Percentiles rank a stretch among this genome's conserved stretches.
Conservation (phyloP, 2,888 invertebrate genomes). For the Glyphotaelius pellucidus region DNA sequence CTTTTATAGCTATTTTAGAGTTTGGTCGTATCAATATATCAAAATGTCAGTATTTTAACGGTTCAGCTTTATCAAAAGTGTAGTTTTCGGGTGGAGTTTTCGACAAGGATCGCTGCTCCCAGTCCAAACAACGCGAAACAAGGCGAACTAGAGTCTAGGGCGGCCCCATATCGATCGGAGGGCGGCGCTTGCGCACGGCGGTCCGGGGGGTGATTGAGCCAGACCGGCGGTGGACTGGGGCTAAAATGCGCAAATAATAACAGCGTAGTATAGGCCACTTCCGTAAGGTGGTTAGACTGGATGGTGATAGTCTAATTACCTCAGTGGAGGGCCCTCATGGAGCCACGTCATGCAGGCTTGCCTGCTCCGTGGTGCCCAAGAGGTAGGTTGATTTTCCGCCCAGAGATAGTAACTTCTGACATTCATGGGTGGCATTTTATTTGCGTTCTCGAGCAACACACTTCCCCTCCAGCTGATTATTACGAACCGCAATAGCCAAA, state of each 20-base stretch:
- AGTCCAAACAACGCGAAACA: not conserved
- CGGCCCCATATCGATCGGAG: slow-evolving; percentile 55
- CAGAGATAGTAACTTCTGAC: not conserved
- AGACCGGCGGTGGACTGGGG: not conserved
- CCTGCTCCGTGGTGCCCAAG: not conserved
- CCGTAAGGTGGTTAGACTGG: not conserved
- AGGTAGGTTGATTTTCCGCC: not conserved
- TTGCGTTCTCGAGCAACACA: not conserved
- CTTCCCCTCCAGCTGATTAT: not conserved
- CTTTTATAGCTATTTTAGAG: not conserved
- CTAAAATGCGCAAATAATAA: not conserved
- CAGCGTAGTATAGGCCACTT: not conserved
- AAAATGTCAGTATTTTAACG: not conserved
- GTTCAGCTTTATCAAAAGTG: not conserved
- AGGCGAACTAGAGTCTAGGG: not conserved
- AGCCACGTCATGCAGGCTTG: not conserved
- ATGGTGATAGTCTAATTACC: not conserved
- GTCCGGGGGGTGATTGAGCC: not conserved
- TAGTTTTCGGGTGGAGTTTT: not conserved
- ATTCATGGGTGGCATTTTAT: not conserved
- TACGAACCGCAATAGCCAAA: not conserved
- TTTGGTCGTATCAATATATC: not conserved
- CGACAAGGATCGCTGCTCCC: not conserved
- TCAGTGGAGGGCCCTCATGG: not conserved
- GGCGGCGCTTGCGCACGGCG: slow-evolving; percentile 56